Evolutionary conservation across 1,140 invertebrate species (phyloP).

Genomic region (Bombus superbus): DNA sequence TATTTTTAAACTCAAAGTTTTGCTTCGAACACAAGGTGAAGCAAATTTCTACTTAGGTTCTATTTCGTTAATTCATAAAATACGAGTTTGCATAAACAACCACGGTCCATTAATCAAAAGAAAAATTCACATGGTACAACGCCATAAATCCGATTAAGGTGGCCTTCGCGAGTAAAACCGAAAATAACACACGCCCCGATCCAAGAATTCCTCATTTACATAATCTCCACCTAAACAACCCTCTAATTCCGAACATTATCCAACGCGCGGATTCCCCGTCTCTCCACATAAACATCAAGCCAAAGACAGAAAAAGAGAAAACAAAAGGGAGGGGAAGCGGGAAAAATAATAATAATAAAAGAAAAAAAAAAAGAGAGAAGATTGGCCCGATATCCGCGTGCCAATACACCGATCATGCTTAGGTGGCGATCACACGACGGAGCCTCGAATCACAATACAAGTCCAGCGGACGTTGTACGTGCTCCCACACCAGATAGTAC

Average conservation of each 20-base stretch:
- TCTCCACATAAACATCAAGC: background rate
- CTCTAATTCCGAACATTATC: constrained; percentile 9
- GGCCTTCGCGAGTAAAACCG: background rate
- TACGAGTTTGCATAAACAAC: too few species aligned
- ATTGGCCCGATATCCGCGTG: constrained; percentile 44
- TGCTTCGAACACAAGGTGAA: too few species aligned
- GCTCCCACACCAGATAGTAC: constrained; percentile 6
- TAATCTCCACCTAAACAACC: constrained; percentile 9
- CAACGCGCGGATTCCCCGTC: background rate
- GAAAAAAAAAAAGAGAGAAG: background rate
- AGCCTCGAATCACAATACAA: constrained; percentile 45
- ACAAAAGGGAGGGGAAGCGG: background rate
- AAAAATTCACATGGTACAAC: background rate
- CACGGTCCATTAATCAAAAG: background rate
- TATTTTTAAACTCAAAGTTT: too few species aligned
- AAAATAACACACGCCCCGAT: background rate
- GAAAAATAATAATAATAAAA: background rate
- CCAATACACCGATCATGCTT: constrained; percentile 52
- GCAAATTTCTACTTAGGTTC: too few species aligned
- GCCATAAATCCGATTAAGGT: background rate
- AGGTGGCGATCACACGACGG: constrained; percentile 36
- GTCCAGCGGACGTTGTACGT: constrained; percentile 32
- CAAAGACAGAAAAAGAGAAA: background rate
- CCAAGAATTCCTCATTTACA: constrained; percentile 1
- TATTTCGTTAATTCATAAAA: too few species aligned